Evolutionary conservation across 2,797 vertebrate genomes (phyloP).

Genomic region (Coluber constrictor): DNA sequence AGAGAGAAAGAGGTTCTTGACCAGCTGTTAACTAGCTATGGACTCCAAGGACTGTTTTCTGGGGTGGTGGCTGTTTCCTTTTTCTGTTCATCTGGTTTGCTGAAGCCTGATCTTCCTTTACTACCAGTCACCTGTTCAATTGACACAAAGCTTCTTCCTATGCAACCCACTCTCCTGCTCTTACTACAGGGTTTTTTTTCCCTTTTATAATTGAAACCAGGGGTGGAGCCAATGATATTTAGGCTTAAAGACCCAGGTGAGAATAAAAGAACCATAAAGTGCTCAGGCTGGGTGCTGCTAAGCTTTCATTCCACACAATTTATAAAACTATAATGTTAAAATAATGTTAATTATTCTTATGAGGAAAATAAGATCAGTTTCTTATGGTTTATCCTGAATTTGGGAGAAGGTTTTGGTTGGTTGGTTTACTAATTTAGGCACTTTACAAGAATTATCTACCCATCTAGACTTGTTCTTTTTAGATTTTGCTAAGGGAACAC

Average conservation of each 20-base stretch:
- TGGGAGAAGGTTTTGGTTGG: background rate
- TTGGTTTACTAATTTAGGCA: background rate
- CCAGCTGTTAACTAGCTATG: background rate
- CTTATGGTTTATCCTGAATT: background rate
- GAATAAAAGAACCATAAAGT: background rate
- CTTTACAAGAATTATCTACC: background rate
- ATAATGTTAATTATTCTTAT: background rate
- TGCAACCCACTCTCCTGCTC: rapidly evolving
- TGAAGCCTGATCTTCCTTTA: background rate
- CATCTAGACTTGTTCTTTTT: background rate
- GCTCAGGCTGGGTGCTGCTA: background rate
- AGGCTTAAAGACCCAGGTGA: background rate
- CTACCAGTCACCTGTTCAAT: background rate
- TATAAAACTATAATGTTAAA: background rate
- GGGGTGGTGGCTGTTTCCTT: background rate
- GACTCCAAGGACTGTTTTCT: background rate
- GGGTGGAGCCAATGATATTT: background rate
- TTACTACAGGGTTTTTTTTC: too few relatives aligned
- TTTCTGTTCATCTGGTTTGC: background rate
- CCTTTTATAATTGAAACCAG: background rate
- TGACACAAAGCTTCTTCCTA: background rate
- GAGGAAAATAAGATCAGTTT: background rate
- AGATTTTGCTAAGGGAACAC: background rate
- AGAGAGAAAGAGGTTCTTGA: background rate
- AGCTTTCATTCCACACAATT: background rate